A percentile compares a stretch with the other conserved stretches of the same genome.
These are phyloP conservation scores for Parapristionchus giblindavisi DNA, from an alignment of 2,888 invertebrate genomes.

Conservation along the genomic window DNA sequence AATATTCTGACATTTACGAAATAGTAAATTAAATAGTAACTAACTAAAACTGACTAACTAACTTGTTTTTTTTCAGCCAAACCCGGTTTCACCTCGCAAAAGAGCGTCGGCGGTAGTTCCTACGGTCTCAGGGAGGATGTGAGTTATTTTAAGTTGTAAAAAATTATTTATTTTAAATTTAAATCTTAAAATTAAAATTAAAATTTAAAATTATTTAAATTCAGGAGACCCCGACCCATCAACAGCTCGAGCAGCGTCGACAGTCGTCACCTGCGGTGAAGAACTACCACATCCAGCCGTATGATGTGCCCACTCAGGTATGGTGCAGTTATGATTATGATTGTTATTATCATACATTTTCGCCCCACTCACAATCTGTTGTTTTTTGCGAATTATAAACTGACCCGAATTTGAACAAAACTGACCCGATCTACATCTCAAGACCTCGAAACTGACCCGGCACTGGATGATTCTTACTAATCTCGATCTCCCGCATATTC, in stretches of 20 bases:
- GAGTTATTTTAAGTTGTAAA: neutral
- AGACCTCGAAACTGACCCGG: too few relatives aligned
- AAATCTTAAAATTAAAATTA: neutral
- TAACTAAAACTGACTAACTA: too few relatives aligned
- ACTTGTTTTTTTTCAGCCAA: constrained; percentile 21
- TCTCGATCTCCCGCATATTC: too few relatives aligned
- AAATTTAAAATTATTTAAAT: constrained; percentile 9
- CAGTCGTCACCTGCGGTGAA: constrained; percentile 39
- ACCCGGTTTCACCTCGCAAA: constrained; percentile 33
- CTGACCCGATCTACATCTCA: too few relatives aligned
- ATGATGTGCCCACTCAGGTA: neutral
- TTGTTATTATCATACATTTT: too few relatives aligned
- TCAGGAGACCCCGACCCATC: constrained; percentile 28
- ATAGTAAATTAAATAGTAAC: too few relatives aligned
- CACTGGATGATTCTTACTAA: too few relatives aligned
- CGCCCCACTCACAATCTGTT: too few relatives aligned
- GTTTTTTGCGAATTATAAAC: too few relatives aligned
- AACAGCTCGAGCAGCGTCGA: constrained; percentile 33
- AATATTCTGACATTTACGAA: too few relatives aligned
- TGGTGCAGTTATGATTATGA: too few relatives aligned
- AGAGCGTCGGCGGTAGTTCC: constrained; percentile 26
- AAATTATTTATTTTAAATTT: neutral
- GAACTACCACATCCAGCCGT: neutral
- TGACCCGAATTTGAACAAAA: too few relatives aligned
- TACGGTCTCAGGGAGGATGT: constrained; percentile 30